phyloP scores from a whole-genome alignment of 2,113 vertebrate genomes.

The Lophotis ruficrista region DNA sequence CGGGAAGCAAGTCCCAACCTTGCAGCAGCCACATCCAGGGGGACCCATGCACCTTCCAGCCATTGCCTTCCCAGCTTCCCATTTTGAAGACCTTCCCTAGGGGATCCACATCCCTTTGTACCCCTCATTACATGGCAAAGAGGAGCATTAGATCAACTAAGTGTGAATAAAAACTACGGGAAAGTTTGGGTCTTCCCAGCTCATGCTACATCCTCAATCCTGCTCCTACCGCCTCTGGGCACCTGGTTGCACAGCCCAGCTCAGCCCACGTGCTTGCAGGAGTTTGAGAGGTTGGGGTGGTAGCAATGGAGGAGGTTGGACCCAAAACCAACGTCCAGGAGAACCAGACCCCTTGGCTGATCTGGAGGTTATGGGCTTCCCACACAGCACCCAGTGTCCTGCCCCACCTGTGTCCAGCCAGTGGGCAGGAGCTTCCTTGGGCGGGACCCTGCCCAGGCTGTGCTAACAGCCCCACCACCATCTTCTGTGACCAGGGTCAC shows the following conservation, averaged over 20 bases:
- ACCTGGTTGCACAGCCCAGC: neutral
- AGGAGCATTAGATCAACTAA: neutral
- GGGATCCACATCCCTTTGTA: fast-evolving
- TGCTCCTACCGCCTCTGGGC: neutral
- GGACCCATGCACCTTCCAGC: neutral
- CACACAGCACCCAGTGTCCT: fast-evolving
- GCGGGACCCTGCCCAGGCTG: neutral
- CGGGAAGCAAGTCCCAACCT: neutral
- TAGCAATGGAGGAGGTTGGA: neutral
- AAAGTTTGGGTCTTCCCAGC: neutral
- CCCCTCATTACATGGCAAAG: neutral
- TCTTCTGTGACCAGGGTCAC: neutral
- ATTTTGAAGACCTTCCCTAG: neutral
- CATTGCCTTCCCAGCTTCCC: neutral
- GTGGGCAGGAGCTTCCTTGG: neutral
- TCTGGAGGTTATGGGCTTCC: neutral
- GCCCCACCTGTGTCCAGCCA: too few species aligned
- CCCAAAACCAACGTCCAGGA: neutral
- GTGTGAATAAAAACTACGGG: neutral
- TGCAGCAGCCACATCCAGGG: neutral
- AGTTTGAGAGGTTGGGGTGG: neutral
- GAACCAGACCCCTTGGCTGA: neutral
- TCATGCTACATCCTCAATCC: neutral
- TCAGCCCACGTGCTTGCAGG: neutral
- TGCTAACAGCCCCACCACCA: neutral